A percentile compares a stretch with the other conserved stretches of the same genome.
phyloP scores from a whole-genome alignment of 2,888 invertebrate genomes.

The Pseudococcus viburni region DNA sequence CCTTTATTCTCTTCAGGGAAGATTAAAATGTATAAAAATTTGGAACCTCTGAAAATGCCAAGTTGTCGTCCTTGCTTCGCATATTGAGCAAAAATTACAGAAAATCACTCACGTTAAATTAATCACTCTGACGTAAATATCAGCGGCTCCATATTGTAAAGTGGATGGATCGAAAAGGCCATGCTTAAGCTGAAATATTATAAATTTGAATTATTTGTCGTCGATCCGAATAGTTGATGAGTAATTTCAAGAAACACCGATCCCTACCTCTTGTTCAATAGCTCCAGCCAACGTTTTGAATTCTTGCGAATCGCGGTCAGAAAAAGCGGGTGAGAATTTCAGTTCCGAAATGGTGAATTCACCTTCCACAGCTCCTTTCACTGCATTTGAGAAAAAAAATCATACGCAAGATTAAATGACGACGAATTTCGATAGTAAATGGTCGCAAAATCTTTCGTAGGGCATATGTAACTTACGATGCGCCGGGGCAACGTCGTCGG shows the following conservation, averaged over 20 bases:
- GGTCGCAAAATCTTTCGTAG: not conserved
- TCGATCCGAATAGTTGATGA: too few relatives aligned
- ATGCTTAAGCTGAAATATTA: conserved; percentile 73
- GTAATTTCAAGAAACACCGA: too few relatives aligned
- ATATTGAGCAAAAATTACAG: not conserved
- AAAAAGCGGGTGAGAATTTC: conserved; percentile 76
- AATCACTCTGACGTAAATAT: conserved; percentile 77
- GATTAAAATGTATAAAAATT: too few relatives aligned
- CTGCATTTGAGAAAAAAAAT: conserved; percentile 72
- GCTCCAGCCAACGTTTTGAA: conserved; percentile 76
- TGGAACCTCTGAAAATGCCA: too few relatives aligned
- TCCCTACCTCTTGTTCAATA: conserved; percentile 74
- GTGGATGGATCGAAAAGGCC: conserved; percentile 75
- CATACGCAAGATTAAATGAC: not conserved
- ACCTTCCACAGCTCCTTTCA: conserved; percentile 81
- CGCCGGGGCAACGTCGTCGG: not conserved
- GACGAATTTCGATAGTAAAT: too few relatives aligned
- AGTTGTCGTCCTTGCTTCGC: too few relatives aligned
- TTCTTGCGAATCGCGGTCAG: conserved; percentile 76
- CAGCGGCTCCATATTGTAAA: conserved; percentile 74
- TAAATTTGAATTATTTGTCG: too few relatives aligned
- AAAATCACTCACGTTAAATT: conserved; percentile 75
- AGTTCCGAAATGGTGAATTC: conserved; percentile 79
- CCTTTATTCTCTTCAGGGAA: too few relatives aligned
- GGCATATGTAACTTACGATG: conserved; percentile 11